Base-by-base conservation (phyloP, 1,140 invertebrate species). In the Aphis craccivora region DNA sequence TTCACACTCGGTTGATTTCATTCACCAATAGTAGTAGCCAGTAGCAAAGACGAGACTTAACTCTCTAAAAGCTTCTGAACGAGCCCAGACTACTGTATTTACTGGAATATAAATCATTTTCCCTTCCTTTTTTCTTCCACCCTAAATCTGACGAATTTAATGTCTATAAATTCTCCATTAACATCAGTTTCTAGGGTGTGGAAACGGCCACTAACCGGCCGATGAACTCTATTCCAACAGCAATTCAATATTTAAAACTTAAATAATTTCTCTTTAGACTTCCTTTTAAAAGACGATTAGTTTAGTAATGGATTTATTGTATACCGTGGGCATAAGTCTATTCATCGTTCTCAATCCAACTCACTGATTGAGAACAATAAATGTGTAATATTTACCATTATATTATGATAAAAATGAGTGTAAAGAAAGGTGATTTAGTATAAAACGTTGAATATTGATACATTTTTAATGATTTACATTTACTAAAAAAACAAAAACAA, bases 51-150 rank as follows among this genome's bases (percentile, higher is more conserved):
- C 45, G 76, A 76, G 30, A 83, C 45, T 81, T 84, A 37, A 40
- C 76, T 91, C 76, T 83, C 81, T 86, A 93, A 93, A 93, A 86
- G 91, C 91, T 86, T 92, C 90, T 83, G 37, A 93, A 86, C n/a
- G 35, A 23, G 25, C 91, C 14, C 35, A 4, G 48, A 86, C 91
- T 22, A 53, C 51, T 35, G 30, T 23, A 55, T 93, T 84, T 86
- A 93, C 14, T 55, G n/a, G 51, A 93, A 93, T 53, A 86, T 37
- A 93, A 93, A 83, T 93, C 43, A 93, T 81, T 93, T 84, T 81
- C 67, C 76, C 22, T 55, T 53, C n/a, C 35, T 87, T 88, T 45
- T 88, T 55, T 53, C 18, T 60, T 23, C 37, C 40, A 67, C 89
- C 88, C 88, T 30, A 67, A 43, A 60, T 90, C 37, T 30, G 37